Evolutionary conservation across 2,113 vertebrate genomes (phyloP).

Genomic region (Elachura formosa): DNA sequence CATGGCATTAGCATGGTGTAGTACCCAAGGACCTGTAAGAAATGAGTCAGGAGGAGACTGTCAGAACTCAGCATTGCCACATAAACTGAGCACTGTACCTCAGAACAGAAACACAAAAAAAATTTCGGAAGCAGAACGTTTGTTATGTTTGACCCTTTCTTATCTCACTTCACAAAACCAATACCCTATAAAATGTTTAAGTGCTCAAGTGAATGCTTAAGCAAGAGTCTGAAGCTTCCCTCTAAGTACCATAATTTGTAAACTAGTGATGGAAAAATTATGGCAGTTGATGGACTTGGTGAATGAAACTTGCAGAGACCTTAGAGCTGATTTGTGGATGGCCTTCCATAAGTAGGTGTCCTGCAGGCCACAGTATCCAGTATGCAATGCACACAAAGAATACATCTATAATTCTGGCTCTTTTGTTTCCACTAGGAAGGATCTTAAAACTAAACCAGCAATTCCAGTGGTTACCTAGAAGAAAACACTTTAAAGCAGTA

Average conservation of each 20-base stretch:
- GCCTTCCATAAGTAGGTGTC: background rate
- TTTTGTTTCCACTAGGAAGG: background rate
- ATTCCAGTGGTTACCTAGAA: background rate
- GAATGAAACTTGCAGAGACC: background rate
- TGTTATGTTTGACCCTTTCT: background rate
- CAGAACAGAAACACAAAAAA: background rate
- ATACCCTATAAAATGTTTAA: background rate
- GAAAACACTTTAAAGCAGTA: background rate
- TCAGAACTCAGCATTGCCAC: background rate
- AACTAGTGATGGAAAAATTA: background rate
- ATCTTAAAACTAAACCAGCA: background rate
- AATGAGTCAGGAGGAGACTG: background rate
- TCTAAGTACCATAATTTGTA: background rate
- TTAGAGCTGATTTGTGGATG: background rate
- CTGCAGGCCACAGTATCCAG: background rate
- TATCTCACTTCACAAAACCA: background rate
- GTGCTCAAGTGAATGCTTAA: background rate
- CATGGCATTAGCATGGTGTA: background rate
- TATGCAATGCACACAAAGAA: background rate
- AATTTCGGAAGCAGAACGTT: background rate
- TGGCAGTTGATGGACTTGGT: background rate
- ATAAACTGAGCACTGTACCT: background rate
- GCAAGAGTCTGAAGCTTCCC: background rate
- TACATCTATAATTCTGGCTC: background rate
- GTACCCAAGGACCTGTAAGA: background rate